Evolutionary conservation across 2,797 vertebrate genomes (phyloP).

Genomic region (Sphenodon punctatus): DNA sequence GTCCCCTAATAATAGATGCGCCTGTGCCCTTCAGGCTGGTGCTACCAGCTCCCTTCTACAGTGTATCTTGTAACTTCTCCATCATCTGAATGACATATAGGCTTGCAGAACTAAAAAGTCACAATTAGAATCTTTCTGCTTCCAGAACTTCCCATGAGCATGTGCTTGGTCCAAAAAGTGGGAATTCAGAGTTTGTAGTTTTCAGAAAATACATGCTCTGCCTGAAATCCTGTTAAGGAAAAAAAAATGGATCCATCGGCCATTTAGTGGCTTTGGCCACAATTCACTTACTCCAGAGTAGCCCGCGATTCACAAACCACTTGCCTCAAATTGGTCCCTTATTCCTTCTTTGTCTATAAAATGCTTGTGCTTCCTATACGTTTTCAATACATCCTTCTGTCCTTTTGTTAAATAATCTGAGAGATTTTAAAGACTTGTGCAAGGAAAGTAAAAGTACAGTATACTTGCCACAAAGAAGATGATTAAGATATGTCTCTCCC

Average conservation of each 20-base stretch:
- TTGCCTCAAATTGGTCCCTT: background rate
- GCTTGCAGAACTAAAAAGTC: background rate
- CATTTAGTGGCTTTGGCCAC: background rate
- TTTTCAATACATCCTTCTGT: background rate
- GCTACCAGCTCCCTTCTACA: too few species aligned
- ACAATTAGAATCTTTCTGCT: background rate
- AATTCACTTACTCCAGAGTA: too few species aligned
- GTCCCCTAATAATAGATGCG: too few species aligned
- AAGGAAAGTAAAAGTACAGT: background rate
- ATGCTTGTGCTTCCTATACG: background rate
- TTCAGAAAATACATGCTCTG: background rate
- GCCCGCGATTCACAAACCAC: background rate
- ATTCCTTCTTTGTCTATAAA: background rate
- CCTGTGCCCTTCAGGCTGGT: too few species aligned
- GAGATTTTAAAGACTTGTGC: background rate
- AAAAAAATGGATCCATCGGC: background rate
- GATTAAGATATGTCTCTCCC: background rate
- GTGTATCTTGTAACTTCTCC: background rate
- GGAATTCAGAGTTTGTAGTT: background rate
- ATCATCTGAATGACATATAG: background rate
- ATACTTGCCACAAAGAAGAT: background rate
- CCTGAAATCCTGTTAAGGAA: background rate
- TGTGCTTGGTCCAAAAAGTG: background rate
- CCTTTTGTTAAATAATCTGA: background rate
- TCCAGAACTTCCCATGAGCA: conserved; percentile 6